phyloP scores from a whole-genome alignment of 2,888 invertebrate species.

The Plebejus argus region DNA sequence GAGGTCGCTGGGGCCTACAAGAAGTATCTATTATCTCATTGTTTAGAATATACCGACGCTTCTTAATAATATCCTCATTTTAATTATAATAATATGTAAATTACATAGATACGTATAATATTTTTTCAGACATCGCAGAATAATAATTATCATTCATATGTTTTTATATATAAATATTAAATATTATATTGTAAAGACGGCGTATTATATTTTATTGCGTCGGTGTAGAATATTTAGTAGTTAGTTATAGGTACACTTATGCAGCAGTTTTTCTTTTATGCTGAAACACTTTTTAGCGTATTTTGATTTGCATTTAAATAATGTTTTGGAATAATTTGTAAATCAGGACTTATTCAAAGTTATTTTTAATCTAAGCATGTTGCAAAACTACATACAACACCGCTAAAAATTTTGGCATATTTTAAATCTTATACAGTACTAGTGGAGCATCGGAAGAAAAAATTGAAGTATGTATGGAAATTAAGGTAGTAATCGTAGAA shows the following conservation, averaged over 20 bases:
- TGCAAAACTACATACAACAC: background rate
- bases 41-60: background rate
- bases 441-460: background rate
- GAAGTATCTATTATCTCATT: background rate
- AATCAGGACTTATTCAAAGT: background rate
- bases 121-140: conserved; percentile 1
- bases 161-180: conserved; percentile 2
- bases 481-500: background rate
- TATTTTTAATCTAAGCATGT: too few relatives aligned
- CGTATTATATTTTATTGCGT: conserved; percentile 8
- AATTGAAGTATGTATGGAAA: background rate
- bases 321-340: background rate
- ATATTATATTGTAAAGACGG: background rate
- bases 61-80: conserved; percentile 1
- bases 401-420: background rate
- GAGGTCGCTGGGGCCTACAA: background rate
- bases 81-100: conserved; percentile 19
- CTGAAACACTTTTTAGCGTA: background rate
- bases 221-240: background rate
- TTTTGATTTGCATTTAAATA: background rate
- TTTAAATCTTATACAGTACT: background rate
- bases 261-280: background rate
- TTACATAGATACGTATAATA: background rate
- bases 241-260: too few relatives aligned
- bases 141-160: conserved; percentile 3